Evolutionary conservation across 1,140 invertebrate genomes (phyloP).

Genomic region (Teleopsis dalmanni): DNA sequence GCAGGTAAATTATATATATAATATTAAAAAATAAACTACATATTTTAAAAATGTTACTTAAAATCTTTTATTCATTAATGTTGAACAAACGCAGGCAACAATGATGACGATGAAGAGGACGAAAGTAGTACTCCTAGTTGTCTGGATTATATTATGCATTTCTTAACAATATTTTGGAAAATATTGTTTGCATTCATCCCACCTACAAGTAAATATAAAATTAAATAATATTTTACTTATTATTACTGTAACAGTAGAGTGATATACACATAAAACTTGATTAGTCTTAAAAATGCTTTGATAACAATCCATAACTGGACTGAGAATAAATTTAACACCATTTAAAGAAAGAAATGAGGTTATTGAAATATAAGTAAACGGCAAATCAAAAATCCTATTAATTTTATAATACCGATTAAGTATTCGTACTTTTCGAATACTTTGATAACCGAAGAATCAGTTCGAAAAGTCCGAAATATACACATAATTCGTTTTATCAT

Average conservation of each 20-base stretch:
- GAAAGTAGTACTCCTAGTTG: conserved; percentile 54
- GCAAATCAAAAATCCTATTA: too few species aligned
- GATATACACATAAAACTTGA: background rate
- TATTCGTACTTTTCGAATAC: too few species aligned
- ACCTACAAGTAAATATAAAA: conserved; percentile 73
- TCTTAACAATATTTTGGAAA: conserved; percentile 96
- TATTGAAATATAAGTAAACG: too few species aligned
- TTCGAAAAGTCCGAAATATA: too few species aligned
- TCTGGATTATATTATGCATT: conserved; percentile 92
- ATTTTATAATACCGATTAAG: too few species aligned
- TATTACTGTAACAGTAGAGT: background rate
- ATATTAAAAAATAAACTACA: background rate
- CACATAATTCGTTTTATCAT: too few species aligned
- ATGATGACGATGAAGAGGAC: conserved; percentile 39
- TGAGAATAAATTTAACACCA: too few species aligned
- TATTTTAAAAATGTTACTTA: background rate
- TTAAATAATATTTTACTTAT: background rate
- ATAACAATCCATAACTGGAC: too few species aligned
- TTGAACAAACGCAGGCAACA: too few species aligned
- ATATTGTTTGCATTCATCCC: conserved; percentile 95
- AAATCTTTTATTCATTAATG: background rate
- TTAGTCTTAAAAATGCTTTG: too few species aligned
- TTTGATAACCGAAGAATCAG: too few species aligned
- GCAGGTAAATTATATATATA: conserved; percentile 55
- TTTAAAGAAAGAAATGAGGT: too few species aligned